These are phyloP conservation scores for Neolamprologus fasciatus DNA, from an alignment of 2,113 vertebrate genomes.

Conservation along the genomic window DNA sequence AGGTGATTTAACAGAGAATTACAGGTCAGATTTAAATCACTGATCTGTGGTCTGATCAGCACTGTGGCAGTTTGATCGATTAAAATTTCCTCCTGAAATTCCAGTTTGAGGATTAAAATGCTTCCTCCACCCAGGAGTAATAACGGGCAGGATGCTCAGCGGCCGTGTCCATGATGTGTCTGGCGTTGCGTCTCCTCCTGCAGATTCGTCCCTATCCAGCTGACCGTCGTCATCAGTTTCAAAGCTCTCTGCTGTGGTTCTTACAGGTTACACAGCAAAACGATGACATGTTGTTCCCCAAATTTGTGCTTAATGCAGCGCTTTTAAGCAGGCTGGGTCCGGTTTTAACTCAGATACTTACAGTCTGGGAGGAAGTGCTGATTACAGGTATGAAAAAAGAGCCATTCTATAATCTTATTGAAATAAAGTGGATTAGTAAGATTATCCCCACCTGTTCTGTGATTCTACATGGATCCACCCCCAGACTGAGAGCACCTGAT, in stretches of 20 bases:
- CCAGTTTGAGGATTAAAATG: neutral
- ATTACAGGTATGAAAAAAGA: neutral
- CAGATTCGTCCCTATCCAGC: neutral
- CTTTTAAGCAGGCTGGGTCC: rapidly evolving
- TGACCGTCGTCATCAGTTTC: neutral
- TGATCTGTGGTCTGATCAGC: neutral
- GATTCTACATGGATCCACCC: neutral
- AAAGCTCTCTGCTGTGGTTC: neutral
- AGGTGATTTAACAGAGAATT: neutral
- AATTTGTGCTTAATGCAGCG: neutral
- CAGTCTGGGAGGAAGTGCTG: neutral
- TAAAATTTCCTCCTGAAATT: neutral
- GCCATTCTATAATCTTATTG: neutral
- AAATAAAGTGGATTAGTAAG: neutral
- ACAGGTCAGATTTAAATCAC: neutral
- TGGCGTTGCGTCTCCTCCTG: neutral
- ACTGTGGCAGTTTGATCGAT: neutral
- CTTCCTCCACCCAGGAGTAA: neutral
- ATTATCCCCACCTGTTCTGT: neutral
- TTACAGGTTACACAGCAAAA: neutral
- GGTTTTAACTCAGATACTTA: neutral
- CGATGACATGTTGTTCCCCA: neutral
- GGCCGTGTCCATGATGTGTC: neutral
- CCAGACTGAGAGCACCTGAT: neutral
- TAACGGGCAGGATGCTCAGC: neutral